phyloP scores from a whole-genome alignment of 2,888 invertebrate genomes.

The Apoda limacodes region DNA sequence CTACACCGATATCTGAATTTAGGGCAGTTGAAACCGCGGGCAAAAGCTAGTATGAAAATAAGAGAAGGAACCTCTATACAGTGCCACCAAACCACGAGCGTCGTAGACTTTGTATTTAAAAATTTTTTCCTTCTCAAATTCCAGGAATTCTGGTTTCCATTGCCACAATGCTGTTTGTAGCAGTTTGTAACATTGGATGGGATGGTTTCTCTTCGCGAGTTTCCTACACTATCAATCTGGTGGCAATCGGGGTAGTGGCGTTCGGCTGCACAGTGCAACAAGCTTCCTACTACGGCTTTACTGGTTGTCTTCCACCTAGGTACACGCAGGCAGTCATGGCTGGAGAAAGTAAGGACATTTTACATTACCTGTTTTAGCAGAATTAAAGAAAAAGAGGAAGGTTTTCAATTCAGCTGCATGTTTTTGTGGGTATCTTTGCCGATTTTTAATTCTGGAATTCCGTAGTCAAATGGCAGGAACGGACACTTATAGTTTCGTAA shows the following conservation, averaged over 20 bases:
- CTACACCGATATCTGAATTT: too few species aligned
- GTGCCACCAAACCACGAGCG: too few species aligned
- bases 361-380: too few species aligned
- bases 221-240: constrained; percentile 85
- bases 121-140: constrained; percentile 11
- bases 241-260: constrained; percentile 87
- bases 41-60: too few species aligned
- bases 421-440: too few species aligned
- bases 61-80: too few species aligned
- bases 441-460: too few species aligned
- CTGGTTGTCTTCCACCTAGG: constrained; percentile 88
- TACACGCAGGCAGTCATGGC: constrained; percentile 97
- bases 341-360: constrained; percentile 81
- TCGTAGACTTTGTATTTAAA: neutral
- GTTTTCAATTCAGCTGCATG: too few species aligned
- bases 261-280: constrained; percentile 94
- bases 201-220: constrained; percentile 82
- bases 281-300: constrained; percentile 94
- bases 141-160: constrained; percentile 85
- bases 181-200: constrained; percentile 88
- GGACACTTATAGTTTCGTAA: too few species aligned
- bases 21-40: too few species aligned
- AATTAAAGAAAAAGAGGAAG: too few species aligned
- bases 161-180: constrained; percentile 83
- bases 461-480: too few species aligned